Percentiles rank a stretch among this genome's conserved stretches.
These are phyloP conservation scores for Malurus alboscapulatus DNA, from an alignment of 2,113 vertebrate species.

Conservation along the genomic window DNA sequence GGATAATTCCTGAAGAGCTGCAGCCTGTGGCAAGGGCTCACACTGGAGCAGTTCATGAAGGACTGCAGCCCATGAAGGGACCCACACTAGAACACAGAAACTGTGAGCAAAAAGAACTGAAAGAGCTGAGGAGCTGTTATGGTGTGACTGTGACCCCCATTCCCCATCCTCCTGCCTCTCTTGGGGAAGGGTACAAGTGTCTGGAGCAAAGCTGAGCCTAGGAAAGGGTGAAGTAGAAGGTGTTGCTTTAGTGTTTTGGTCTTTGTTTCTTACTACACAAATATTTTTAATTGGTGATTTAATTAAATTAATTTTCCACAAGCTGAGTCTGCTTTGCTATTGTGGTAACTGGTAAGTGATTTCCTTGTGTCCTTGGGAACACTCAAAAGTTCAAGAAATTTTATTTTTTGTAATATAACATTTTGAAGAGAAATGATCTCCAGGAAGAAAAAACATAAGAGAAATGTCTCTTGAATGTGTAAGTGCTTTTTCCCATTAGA, in stretches of 20 bases:
- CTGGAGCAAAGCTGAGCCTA: neutral
- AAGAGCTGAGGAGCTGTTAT: neutral
- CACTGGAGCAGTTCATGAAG: neutral
- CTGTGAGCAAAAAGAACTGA: neutral
- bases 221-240: neutral
- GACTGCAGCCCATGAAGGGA: neutral
- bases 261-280: neutral
- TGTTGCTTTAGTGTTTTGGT: neutral
- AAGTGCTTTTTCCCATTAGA: neutral
- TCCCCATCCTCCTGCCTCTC: accelerated
- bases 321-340: neutral
- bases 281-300: neutral
- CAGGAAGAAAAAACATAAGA: neutral
- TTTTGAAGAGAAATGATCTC: neutral
- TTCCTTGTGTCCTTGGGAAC: neutral
- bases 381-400: neutral
- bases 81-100: neutral
- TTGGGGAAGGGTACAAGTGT: neutral
- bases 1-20: neutral
- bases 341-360: neutral
- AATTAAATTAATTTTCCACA: neutral
- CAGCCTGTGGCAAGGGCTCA: neutral
- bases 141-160: neutral
- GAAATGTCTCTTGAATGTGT: neutral
- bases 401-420: neutral